Percentiles rank a stretch among this genome's conserved stretches.
phyloP scores from a whole-genome alignment of 2,888 invertebrate species.

The Malthinus seriepunctatus region DNA sequence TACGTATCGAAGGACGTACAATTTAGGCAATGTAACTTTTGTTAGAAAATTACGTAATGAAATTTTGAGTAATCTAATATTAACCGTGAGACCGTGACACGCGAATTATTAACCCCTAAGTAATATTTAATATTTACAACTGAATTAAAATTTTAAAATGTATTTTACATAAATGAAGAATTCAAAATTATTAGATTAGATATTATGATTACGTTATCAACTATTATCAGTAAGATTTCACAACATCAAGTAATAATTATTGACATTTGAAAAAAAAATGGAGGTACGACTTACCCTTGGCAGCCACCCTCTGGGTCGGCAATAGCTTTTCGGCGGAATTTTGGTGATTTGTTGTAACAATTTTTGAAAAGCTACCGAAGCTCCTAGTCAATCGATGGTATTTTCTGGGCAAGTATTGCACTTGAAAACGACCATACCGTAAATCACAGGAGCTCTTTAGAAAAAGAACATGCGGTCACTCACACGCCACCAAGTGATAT shows the following conservation, averaged over 20 bases:
- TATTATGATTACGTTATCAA: too few species aligned
- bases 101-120: too few species aligned
- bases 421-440: constrained; percentile 45
- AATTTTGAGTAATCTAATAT: too few species aligned
- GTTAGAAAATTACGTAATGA: too few species aligned
- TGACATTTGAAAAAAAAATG: constrained; percentile 29
- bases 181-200: too few species aligned
- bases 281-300: constrained; percentile 59
- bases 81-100: too few species aligned
- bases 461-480: constrained; percentile 8
- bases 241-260: not conserved
- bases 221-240: not conserved
- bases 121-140: too few species aligned
- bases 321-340: constrained; percentile 80
- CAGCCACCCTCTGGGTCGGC: constrained; percentile 83
- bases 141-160: too few species aligned
- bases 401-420: constrained; percentile 35
- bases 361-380: constrained; percentile 49
- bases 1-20: too few species aligned
- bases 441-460: constrained; percentile 11
- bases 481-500: constrained; percentile 2
- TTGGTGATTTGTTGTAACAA: constrained; percentile 65
- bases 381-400: constrained; percentile 48
- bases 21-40: too few species aligned
- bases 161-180: too few species aligned